Evolutionary conservation across 2,888 invertebrate genomes (phyloP), one percentile per base, ranked within the genome.

Genomic region (Scaptomyza reducta): DNA sequence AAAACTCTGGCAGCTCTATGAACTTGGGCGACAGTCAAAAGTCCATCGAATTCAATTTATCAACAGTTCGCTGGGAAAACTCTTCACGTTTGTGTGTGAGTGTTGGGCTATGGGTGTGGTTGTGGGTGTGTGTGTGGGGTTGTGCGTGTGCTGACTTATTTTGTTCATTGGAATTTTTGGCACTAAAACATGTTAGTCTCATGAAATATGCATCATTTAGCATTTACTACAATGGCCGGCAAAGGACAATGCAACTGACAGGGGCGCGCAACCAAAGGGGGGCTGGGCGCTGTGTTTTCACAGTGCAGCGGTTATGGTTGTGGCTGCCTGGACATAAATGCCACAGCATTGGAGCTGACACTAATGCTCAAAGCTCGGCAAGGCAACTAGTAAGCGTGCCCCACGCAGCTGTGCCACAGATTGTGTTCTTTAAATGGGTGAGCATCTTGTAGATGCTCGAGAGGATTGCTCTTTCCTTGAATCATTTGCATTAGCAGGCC

Each of bases 151-250:
- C 60, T 65, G 64, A 70, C 60, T 71, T 71, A 81, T 70, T 67
- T 69, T 42, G 57, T 27, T 53, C 59, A 61, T 31, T 77, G 73
- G 60, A 77, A 74, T 76, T 76, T 73, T 70, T 60, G 44, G 40
- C 57, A 76, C 56, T 58, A 61, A 70, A 55, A 54, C 61, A 63
- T 47, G 59, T 55, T 46, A 70, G 65, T 70, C 70, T 63, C 79
- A 83, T 85, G 70, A 77, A 83, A 87, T 86, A 87, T 88, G 74
- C 86, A 87, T 85, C 77, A 70, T 70, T 87, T 82, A 70, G 64
- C 77, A 79, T 74, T 81, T 78, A 58, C 72, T 66, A 50, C 44
- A 41, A 27, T 46, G 42, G 42, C 33, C 27, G 42, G 33, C 54
- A 31, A 38, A 44, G 44, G 59, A 46, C 47, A 54, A 27, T 85